phyloP scores from a whole-genome alignment of 2,113 vertebrate genomes.

The Stomatorhinus ivindoensis region DNA sequence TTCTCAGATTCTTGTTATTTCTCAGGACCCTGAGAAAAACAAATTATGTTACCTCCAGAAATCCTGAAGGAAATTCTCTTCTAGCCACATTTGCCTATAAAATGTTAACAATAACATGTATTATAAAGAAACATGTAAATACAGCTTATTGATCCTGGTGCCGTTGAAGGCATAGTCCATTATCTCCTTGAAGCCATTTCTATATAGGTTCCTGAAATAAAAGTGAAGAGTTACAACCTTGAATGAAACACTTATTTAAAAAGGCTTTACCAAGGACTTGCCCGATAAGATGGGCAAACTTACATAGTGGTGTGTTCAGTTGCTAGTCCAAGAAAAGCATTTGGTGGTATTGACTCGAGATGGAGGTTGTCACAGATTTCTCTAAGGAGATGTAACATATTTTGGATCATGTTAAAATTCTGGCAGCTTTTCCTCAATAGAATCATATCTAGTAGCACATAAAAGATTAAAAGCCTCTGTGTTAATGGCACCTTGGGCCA shows the following conservation, averaged over 20 bases:
- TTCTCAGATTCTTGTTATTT: constrained; percentile 67
- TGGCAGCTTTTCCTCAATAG: neutral
- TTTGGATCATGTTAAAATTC: neutral
- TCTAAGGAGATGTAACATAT: constrained; percentile 41
- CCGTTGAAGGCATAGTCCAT: constrained; percentile 76
- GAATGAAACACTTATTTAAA: neutral
- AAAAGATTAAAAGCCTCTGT: neutral
- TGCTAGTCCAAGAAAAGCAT: constrained; percentile 73
- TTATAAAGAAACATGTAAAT: constrained; percentile 33
- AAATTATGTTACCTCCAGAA: neutral
- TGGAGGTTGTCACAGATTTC: constrained; percentile 78
- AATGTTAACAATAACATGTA: neutral
- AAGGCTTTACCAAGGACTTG: neutral
- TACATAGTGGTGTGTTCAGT: constrained; percentile 72
- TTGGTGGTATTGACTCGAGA: constrained; percentile 68
- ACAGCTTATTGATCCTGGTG: constrained; percentile 75
- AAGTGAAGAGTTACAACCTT: neutral
- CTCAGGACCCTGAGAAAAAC: constrained; percentile 65
- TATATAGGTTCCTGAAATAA: constrained; percentile 67
- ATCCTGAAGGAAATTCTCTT: neutral
- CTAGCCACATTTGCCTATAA: neutral
- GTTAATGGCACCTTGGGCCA: neutral
- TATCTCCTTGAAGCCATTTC: constrained; percentile 82
- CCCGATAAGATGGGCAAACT: constrained; percentile 42
- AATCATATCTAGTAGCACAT: neutral